Evolutionary conservation across 2,113 vertebrate species (phyloP), one percentile per base, ranked within the genome.

Genomic region (Pitta sordida): DNA sequence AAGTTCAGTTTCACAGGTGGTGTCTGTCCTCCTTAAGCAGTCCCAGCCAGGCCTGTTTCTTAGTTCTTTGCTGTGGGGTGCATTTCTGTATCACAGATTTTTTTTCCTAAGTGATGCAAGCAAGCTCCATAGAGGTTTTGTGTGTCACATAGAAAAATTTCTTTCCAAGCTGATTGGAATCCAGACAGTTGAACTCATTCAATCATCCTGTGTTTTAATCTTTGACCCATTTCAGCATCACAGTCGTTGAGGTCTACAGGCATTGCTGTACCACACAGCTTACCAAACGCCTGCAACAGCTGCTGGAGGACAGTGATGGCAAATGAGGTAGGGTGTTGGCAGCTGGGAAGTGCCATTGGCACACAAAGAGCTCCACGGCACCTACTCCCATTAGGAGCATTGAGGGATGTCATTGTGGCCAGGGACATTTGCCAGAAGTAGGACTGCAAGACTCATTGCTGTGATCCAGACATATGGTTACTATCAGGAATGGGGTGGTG

Each of bases 391-490:
- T 91, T 86, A 90, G 84, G 85, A 96, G 39, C 3, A 0, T 55
- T 83, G 73, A 4, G 15, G 87, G 90, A 88, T 88, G 84, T 84
- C 93, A 56, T 14, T 86, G 87, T 83, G 87, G 89, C 90, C 94
- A 78, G 46, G 90, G 68, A 94, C n/a, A 60, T n/a, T 11, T 95
- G 94, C 94, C 87, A 96, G 79, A 77, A 89, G 63, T 32, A 89
- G 86, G 83, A 78, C 80, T 94, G 94, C 56, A 93, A 93, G 68
- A 79, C 85, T 93, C 64, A 41, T 71, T 86, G 86, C 95, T 86
- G 34, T 86, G 67, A 75, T 92, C 91, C 94, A 94, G 82, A 94
- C 95, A 96, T 93, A 88, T 88, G 95, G 90, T 96, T 94, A 82
- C 95, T 94, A 92, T 95, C 94, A 95, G 75, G 64, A 90, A 48